phyloP scores from a whole-genome alignment of 2,888 invertebrate species.

The Heliconius aoede region DNA sequence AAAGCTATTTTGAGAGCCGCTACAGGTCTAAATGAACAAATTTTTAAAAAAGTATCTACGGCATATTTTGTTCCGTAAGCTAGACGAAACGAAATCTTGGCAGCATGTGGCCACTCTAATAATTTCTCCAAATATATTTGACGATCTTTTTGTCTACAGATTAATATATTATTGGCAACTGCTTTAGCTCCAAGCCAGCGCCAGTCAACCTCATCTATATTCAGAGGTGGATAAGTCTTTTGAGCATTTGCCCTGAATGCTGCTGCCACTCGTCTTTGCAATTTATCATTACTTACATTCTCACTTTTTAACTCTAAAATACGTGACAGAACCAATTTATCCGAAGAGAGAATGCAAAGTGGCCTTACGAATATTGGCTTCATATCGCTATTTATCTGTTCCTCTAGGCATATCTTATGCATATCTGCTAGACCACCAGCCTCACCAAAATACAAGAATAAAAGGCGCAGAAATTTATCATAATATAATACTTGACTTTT shows the following conservation, averaged over 20 bases:
- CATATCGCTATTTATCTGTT: constrained; percentile 28
- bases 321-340: constrained; percentile 36
- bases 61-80: constrained; percentile 52
- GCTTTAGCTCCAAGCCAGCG: constrained; percentile 59
- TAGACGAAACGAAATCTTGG: constrained; percentile 56
- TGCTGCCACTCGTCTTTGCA: constrained; percentile 48
- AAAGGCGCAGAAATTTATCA: constrained; percentile 57
- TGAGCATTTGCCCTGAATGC: constrained; percentile 60
- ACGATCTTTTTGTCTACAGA: constrained; percentile 52
- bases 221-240: constrained; percentile 54
- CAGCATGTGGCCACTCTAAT: constrained; percentile 55
- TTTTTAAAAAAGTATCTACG: constrained; percentile 49
- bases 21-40: constrained; percentile 54
- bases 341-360: constrained; percentile 46
- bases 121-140: constrained; percentile 51
- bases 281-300: constrained; percentile 28
- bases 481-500: constrained; percentile 45
- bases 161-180: constrained; percentile 56
- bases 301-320: constrained; percentile 45
- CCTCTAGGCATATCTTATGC: constrained; percentile 47
- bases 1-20: constrained; percentile 57
- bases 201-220: constrained; percentile 57
- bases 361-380: constrained; percentile 47
- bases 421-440: constrained; percentile 55
- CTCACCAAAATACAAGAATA: constrained; percentile 64